These are phyloP conservation scores for Zaprionus ornatus DNA, from an alignment of 1,140 invertebrate species.

Conservation along the genomic window DNA sequence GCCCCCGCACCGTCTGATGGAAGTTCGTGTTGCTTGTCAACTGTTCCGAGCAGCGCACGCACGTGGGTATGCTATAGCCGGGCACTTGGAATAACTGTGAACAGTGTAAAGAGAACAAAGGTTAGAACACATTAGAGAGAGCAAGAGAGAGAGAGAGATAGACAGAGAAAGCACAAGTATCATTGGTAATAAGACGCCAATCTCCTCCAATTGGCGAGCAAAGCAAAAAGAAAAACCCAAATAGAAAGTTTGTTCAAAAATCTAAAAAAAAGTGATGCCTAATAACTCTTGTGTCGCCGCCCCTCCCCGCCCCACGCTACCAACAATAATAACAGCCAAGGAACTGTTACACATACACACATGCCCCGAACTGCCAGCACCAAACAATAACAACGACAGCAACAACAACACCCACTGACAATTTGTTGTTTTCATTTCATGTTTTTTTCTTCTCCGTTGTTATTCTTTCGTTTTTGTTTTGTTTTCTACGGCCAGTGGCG, in stretches of 20 bases:
- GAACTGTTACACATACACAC: slow-evolving; percentile 43
- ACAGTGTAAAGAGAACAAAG: not conserved
- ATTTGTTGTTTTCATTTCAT: slow-evolving; percentile 77
- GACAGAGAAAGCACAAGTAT: slow-evolving; percentile 3
- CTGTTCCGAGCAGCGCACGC: slow-evolving; percentile 83
- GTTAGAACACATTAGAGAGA: not conserved
- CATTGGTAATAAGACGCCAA: slow-evolving; percentile 19
- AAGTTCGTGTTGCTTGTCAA: slow-evolving; percentile 80
- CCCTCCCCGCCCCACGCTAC: not conserved
- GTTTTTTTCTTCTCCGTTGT: slow-evolving; percentile 62
- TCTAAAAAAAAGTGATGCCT: slow-evolving; percentile 44
- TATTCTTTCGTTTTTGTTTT: slow-evolving; percentile 80
- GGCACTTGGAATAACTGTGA: slow-evolving; percentile 83
- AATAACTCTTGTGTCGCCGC: slow-evolving; percentile 47
- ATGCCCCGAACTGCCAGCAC: slow-evolving; percentile 39
- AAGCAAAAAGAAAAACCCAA: slow-evolving; percentile 19
- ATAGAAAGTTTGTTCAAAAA: slow-evolving; percentile 37
- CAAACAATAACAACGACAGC: slow-evolving; percentile 43
- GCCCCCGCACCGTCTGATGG: slow-evolving; percentile 71
- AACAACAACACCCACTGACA: slow-evolving; percentile 35
- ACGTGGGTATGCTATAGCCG: slow-evolving; percentile 83
- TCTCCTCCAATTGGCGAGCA: slow-evolving; percentile 35
- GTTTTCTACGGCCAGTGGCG: slow-evolving; percentile 63
- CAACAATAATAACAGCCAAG: slow-evolving; percentile 68
- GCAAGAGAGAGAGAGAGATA: slow-evolving; percentile 22